Evolutionary conservation across 1,140 invertebrate species (phyloP).

Genomic region (Hypsibius dujardini): DNA sequence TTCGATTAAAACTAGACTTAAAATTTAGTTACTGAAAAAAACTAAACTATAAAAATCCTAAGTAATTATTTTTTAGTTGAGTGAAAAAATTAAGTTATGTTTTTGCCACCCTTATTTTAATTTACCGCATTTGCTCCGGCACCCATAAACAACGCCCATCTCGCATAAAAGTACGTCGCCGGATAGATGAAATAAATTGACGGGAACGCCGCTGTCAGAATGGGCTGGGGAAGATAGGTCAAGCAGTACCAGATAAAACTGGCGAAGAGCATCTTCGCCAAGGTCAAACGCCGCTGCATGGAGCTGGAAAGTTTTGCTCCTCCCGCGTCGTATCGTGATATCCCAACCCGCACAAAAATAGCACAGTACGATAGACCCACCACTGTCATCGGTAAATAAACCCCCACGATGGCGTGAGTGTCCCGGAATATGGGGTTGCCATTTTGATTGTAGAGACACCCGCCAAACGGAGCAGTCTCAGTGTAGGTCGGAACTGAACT

Average conservation of each 20-base stretch:
- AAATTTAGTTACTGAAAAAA: background rate
- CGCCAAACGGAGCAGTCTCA: too few species aligned
- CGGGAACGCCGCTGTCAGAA: background rate
- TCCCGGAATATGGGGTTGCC: too few species aligned
- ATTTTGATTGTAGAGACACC: too few species aligned
- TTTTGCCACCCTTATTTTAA: background rate
- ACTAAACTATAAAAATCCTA: too few species aligned
- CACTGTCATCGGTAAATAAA: too few species aligned
- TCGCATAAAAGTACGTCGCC: background rate
- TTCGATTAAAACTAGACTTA: background rate
- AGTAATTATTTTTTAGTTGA: too few species aligned
- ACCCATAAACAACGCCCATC: background rate
- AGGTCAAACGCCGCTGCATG: background rate
- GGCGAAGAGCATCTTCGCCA: background rate
- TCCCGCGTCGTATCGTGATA: too few species aligned
- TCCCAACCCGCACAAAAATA: too few species aligned
- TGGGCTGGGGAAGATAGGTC: slow-evolving; percentile 5
- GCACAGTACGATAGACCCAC: too few species aligned
- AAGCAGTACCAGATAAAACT: background rate
- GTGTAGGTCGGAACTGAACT: too few species aligned
- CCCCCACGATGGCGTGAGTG: too few species aligned
- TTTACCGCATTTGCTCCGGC: background rate
- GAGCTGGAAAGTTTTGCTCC: too few species aligned
- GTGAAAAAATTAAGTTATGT: background rate
- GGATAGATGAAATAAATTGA: background rate